Base-by-base conservation (phyloP, 2,797 vertebrate genomes). In the Thunnus albacares region DNA sequence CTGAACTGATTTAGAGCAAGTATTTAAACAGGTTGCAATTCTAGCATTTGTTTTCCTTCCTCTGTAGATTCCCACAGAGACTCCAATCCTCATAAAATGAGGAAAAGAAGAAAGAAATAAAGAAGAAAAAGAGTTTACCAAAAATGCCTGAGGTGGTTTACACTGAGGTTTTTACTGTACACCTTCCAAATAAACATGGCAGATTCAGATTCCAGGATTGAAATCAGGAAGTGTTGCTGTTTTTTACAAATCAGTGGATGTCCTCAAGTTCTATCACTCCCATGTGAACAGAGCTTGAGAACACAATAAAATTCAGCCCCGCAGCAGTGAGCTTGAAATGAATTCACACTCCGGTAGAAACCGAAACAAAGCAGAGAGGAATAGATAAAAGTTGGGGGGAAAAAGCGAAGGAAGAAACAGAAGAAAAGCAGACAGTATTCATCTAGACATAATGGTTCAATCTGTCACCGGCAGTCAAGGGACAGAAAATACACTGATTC, bases 401-500 rank as follows among this genome's bases (percentile, higher is more conserved):
- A 22, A 53, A 43, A 53, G n/a, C 1, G 2, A 13, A 55, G 49
- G 47, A 63, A 55, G 11, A 53, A 20, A 63, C 11, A 38, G n/a
- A 51, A 20, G 45, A 62, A 59, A 72, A 77, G 68, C 51, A 63
- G 56, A 61, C 59, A 41, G 58, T 41, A 58, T 81, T 83, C 67
- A 70, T 81, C 80, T 63, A 43, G 8, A 80, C 66, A 55, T 81
- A 82, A 76, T 85, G 87, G 71, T 82, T 86, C 84, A 78, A 68
- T 86, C 84, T 84, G 66, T 82, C 79, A 80, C 24, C 1, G 2
- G 62, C 66, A 72, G 73, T 74, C 49, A 61, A 61, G 53, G 73
- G 57, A 84, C 78, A 82, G 77, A 62, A 80, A 84, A 87, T 74
- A 72, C 71, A 86, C 64, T 79, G 75, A 82, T 80, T 87, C 73